phyloP scores from a whole-genome alignment of 2,888 invertebrate species.

The Sphaeridia pumilis region DNA sequence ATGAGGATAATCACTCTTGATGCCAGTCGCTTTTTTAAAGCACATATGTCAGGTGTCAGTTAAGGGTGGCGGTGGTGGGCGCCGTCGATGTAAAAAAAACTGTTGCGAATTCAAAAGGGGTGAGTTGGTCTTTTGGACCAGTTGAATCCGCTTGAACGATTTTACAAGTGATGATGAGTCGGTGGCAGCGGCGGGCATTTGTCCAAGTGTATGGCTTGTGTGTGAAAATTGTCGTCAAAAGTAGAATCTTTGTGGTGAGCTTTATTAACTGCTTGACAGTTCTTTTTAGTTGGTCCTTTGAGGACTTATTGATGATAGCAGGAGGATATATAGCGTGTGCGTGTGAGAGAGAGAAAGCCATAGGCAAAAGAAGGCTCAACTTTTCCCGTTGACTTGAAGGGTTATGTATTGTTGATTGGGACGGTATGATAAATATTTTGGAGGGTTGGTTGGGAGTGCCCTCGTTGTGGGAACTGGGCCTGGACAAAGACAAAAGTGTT shows the following conservation, averaged over 20 bases:
- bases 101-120: not conserved
- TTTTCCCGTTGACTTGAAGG: no score
- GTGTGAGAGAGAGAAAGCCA: no score
- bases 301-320: not conserved
- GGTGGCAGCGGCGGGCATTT: no score
- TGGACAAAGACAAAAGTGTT: not conserved
- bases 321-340: no score
- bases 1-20: slow-evolving; percentile 33
- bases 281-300: no score
- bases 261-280: no score
- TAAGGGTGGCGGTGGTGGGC: slow-evolving; percentile 12
- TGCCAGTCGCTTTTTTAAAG: slow-evolving; percentile 13
- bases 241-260: no score
- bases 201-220: no score
- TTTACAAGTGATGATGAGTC: slow-evolving; percentile 1
- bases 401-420: no score
- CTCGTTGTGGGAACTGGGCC: not conserved
- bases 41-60: slow-evolving; percentile 17
- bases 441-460: not conserved
- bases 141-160: not conserved
- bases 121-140: slow-evolving; percentile 7
- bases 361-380: no score
- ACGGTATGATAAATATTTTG: no score
- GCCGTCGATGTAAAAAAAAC: slow-evolving; percentile 12
- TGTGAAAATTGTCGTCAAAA: slow-evolving; percentile 1